Evolutionary conservation across 2,113 vertebrate species (phyloP).

Genomic region (Ictalurus furcatus): DNA sequence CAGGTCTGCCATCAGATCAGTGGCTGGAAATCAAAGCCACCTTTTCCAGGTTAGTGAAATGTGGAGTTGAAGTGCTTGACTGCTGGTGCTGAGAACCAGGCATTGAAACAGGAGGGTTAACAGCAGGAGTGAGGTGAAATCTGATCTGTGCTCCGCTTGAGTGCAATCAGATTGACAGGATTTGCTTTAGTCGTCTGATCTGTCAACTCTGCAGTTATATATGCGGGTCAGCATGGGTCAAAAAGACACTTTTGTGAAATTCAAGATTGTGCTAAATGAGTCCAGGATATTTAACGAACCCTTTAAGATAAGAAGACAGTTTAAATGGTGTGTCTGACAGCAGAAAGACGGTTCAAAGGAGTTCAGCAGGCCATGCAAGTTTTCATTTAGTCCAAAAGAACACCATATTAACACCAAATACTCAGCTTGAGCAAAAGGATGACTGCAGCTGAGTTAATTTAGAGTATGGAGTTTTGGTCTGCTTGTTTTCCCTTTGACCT

Average conservation of each 20-base stretch:
- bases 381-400: slow-evolving; percentile 3
- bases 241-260: slow-evolving; percentile 12
- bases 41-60: slow-evolving; percentile 61
- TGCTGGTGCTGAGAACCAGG: slow-evolving; percentile 12
- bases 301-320: slow-evolving; percentile 28
- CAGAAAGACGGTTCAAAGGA: slow-evolving; percentile 38
- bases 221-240: slow-evolving; percentile 29
- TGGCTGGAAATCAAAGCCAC: slow-evolving; percentile 38
- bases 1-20: slow-evolving; percentile 47
- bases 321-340: slow-evolving; percentile 31
- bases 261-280: slow-evolving; percentile 19
- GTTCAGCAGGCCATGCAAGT: not conserved
- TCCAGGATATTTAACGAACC: slow-evolving; percentile 11
- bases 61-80: slow-evolving; percentile 47
- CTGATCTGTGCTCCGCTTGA: slow-evolving; percentile 19
- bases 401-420: not conserved
- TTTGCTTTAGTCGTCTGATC: slow-evolving; percentile 21
- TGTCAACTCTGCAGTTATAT: slow-evolving; percentile 23
- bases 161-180: slow-evolving; percentile 24
- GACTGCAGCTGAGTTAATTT: not conserved
- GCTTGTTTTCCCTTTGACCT: slow-evolving; percentile 5
- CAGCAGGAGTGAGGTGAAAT: slow-evolving; percentile 19
- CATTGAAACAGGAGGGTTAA: slow-evolving; percentile 31
- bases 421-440: not conserved
- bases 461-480: not conserved